These are phyloP conservation scores for Actinostola sp. DNA, from an alignment of 92 coral and sea anemone species.

Conservation along the genomic window DNA sequence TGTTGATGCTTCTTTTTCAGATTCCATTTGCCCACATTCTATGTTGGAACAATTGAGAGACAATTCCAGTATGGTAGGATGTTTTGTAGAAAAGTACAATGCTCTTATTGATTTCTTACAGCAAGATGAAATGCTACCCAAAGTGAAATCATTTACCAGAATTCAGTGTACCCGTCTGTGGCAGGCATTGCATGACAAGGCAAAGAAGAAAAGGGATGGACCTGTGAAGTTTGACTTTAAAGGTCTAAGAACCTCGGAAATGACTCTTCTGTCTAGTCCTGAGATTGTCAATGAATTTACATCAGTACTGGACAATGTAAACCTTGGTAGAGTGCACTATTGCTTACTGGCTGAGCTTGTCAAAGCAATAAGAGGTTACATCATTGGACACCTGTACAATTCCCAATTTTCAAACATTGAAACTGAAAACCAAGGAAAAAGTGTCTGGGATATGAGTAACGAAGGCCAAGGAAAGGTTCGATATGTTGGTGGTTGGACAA, in stretches of 20 bases:
- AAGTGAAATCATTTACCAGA: too few species aligned
- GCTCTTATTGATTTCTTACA: neutral
- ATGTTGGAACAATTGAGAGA: neutral
- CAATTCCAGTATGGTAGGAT: neutral
- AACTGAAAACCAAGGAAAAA: neutral
- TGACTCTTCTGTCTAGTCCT: too few species aligned
- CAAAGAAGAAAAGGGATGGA: too few species aligned
- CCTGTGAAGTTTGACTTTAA: too few species aligned
- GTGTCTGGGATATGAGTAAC: slow-evolving; percentile 24
- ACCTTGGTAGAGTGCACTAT: too few species aligned
- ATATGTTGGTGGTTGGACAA: slow-evolving; percentile 51
- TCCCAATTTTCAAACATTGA: neutral
- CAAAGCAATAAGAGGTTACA: neutral
- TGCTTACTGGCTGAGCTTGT: too few species aligned
- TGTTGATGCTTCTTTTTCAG: neutral
- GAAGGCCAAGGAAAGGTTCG: slow-evolving; percentile 44
- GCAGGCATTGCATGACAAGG: too few species aligned
- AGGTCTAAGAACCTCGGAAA: too few species aligned
- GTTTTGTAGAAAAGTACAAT: neutral
- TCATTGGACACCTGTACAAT: slow-evolving; percentile 1
- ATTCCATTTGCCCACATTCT: neutral
- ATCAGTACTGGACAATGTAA: too few species aligned
- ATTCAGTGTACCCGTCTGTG: too few species aligned
- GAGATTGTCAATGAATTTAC: too few species aligned
- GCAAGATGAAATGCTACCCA: neutral